These are phyloP conservation scores for Molanna angustata DNA, from an alignment of 2,888 invertebrate species.

Conservation along the genomic window DNA sequence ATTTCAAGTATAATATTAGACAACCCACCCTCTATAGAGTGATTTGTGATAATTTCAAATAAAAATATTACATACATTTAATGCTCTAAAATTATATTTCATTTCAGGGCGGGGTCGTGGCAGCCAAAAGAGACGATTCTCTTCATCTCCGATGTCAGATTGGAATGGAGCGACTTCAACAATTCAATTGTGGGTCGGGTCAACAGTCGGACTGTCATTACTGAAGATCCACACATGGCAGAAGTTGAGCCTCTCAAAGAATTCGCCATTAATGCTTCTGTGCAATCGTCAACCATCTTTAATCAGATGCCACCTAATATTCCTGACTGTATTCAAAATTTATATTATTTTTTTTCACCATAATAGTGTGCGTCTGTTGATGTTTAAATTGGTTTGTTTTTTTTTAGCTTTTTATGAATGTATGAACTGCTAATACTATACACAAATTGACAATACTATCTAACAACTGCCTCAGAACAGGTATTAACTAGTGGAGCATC, in stretches of 20 bases:
- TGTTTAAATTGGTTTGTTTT: neutral
- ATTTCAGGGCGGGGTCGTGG: conserved; percentile 62
- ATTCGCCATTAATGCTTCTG: conserved; percentile 47
- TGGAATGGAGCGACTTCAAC: conserved; percentile 58
- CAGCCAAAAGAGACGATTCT: conserved; percentile 64
- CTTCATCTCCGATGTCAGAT: conserved; percentile 67
- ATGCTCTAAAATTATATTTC: neutral
- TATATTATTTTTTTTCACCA: neutral
- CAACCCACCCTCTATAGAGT: no score
- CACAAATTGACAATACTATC: no score
- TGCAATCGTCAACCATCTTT: conserved; percentile 39
- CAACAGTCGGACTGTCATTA: conserved; percentile 59
- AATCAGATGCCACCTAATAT: conserved; percentile 38
- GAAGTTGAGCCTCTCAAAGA: conserved; percentile 58
- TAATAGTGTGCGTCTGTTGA: neutral
- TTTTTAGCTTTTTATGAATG: no score
- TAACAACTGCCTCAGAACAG: no score
- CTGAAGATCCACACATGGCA: conserved; percentile 68
- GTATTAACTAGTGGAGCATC: no score
- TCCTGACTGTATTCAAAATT: conserved; percentile 43
- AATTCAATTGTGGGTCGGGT: conserved; percentile 52
- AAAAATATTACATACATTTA: no score
- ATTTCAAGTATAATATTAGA: no score
- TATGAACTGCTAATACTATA: no score
- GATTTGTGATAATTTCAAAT: no score